These are phyloP conservation scores for Laspeyria flexula DNA, from an alignment of 2,888 invertebrate species.

Conservation along the genomic window DNA sequence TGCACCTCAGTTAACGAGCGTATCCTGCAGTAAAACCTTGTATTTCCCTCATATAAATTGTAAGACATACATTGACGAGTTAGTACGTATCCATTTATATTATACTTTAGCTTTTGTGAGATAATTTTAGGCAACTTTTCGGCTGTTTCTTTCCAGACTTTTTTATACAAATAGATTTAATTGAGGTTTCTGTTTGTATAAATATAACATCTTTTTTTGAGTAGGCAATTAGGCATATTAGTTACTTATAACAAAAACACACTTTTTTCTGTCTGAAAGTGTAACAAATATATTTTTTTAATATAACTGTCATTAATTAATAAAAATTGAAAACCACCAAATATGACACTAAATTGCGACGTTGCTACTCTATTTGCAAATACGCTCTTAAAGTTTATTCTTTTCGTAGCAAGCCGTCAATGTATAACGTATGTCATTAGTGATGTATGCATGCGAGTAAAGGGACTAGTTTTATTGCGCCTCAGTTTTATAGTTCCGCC, in stretches of 20 bases:
- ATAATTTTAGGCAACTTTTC: background rate
- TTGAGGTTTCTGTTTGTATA: no score
- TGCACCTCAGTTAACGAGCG: slow-evolving; percentile 62
- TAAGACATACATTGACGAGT: slow-evolving; percentile 27
- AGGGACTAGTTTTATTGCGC: slow-evolving; percentile 74
- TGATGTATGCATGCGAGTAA: slow-evolving; percentile 76
- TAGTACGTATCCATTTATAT: background rate
- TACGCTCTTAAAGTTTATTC: background rate
- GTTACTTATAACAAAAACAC: no score
- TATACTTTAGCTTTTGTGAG: background rate
- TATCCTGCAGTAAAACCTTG: slow-evolving; percentile 44
- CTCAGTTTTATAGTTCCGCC: slow-evolving; percentile 75
- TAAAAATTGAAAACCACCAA: no score
- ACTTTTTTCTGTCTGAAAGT: no score
- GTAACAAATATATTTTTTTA: no score
- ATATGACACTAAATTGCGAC: no score
- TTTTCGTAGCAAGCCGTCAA: slow-evolving; percentile 35
- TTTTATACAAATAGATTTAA: no score
- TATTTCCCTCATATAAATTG: slow-evolving; percentile 33
- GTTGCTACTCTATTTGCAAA: no score
- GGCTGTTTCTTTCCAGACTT: no score
- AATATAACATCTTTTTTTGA: no score
- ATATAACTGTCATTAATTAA: no score
- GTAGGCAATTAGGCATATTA: no score
- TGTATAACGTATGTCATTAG: slow-evolving; percentile 68